Conservation (phyloP, 2,113 vertebrate species). For the Xenopus laevis region DNA sequence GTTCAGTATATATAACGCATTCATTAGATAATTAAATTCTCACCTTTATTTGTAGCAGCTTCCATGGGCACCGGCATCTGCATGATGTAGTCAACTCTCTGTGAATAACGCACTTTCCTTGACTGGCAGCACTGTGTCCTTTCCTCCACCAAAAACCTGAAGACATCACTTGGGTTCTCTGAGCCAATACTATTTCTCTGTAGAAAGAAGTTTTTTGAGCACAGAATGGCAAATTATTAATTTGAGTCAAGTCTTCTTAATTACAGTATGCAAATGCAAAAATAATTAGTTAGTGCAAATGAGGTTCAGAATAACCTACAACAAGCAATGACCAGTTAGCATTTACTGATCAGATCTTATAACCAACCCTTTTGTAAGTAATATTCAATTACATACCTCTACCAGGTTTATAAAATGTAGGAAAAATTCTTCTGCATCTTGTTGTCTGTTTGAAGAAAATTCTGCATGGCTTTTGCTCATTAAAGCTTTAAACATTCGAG, state of each 20-base stretch:
- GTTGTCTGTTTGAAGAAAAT: slow-evolving; percentile 92
- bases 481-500: slow-evolving; percentile 89
- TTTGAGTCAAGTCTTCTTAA: too few relatives aligned
- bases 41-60: slow-evolving; percentile 90
- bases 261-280: too few relatives aligned
- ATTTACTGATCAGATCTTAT: too few relatives aligned
- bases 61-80: slow-evolving; percentile 88
- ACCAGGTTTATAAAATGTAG: slow-evolving; percentile 86
- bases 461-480: slow-evolving; percentile 88
- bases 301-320: too few relatives aligned
- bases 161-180: slow-evolving; percentile 91
- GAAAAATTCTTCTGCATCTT: slow-evolving; percentile 91
- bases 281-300: too few relatives aligned
- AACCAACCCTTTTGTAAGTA: too few relatives aligned
- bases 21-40: neutral
- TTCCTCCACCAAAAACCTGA: slow-evolving; percentile 94
- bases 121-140: slow-evolving; percentile 92
- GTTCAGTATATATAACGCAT: too few relatives aligned
- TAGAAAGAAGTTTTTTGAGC: neutral
- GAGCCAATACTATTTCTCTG: slow-evolving; percentile 88
- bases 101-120: slow-evolving; percentile 84
- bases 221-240: neutral
- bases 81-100: slow-evolving; percentile 92
- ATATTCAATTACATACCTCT: slow-evolving; percentile 66
- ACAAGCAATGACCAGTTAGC: too few relatives aligned